A percentile compares a stretch with the other conserved stretches of the same genome.
Conservation (phyloP, 2,888 invertebrate genomes). For the Myopa tessellatipennis region DNA sequence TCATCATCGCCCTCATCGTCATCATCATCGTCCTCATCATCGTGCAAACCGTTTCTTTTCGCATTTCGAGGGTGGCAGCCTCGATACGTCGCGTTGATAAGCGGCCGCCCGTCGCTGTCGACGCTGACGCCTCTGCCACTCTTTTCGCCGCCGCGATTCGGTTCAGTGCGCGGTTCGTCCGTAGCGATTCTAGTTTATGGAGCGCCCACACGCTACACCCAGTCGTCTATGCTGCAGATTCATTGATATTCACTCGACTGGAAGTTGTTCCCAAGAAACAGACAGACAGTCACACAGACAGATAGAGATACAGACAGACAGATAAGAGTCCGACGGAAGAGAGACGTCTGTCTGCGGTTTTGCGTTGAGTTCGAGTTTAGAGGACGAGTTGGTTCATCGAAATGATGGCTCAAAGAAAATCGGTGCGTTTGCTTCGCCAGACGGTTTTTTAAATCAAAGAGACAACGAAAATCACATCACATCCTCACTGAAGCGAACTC, state of each 20-base stretch:
- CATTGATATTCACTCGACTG: neutral
- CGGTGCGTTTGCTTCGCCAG: too few relatives aligned
- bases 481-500: too few relatives aligned
- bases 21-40: neutral
- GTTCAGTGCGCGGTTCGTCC: neutral
- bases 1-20: neutral
- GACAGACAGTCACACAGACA: neutral
- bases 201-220: conserved; percentile 31
- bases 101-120: neutral
- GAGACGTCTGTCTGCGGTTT: neutral
- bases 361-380: too few relatives aligned
- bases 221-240: neutral
- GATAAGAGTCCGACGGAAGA: neutral
- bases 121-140: neutral
- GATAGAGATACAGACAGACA: too few relatives aligned
- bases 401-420: too few relatives aligned
- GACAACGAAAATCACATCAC: too few relatives aligned
- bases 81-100: neutral
- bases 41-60: neutral
- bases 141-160: neutral
- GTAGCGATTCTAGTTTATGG: conserved; percentile 26
- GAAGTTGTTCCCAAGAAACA: neutral
- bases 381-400: too few relatives aligned
- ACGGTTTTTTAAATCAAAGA: too few relatives aligned
- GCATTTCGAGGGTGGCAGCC: neutral